Conservation (phyloP, 2,888 invertebrate species). For the Tetragnatha montana region DNA sequence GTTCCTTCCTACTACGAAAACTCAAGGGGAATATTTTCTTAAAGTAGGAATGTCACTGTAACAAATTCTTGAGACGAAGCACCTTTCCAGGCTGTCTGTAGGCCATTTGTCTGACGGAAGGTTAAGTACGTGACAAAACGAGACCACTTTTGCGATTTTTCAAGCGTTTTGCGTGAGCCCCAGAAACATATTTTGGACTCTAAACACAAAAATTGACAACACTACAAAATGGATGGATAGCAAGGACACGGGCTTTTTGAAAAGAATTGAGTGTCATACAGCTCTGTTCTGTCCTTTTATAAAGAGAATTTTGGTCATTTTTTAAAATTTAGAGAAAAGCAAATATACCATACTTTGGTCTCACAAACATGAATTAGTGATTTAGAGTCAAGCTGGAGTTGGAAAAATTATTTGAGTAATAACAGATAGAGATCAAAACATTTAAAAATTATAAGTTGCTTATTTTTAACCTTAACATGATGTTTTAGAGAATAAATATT, state of each 20-base stretch:
- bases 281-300: background rate
- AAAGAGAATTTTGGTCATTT: background rate
- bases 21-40: background rate
- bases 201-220: constrained; percentile 2
- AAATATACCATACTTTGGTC: no score
- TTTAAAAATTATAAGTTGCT: no score
- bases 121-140: constrained; percentile 52
- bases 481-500: no score
- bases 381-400: no score
- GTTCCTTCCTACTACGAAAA: background rate
- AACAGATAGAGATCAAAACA: no score
- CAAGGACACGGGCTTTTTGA: background rate
- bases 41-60: constrained; percentile 8
- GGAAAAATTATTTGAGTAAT: no score
- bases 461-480: no score
- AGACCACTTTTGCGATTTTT: constrained; percentile 23
- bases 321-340: no score
- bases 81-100: constrained; percentile 15
- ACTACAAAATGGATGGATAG: background rate
- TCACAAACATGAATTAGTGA: no score
- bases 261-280: background rate
- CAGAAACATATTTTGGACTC: constrained; percentile 14
- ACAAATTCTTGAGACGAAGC: constrained; percentile 20
- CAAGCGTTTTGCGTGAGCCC: constrained; percentile 25
- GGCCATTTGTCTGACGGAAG: constrained; percentile 31